phyloP scores from a whole-genome alignment of 2,888 invertebrate genomes.

The Tineola bisselliella region DNA sequence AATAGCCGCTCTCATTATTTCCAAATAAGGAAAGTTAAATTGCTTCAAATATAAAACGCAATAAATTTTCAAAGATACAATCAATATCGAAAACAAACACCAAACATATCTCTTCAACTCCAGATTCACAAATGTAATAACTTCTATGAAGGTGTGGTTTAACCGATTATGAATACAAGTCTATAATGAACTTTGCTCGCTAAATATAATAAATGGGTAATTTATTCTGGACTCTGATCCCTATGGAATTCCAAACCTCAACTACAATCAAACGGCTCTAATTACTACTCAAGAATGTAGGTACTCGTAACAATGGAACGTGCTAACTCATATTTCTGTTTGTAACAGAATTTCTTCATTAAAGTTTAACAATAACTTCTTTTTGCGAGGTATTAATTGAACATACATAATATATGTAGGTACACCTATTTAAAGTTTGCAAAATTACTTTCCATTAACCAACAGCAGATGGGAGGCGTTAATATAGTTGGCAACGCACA shows the following conservation, averaged over 20 bases:
- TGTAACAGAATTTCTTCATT: neutral
- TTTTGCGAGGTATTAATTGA: neutral
- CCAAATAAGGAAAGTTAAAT: neutral
- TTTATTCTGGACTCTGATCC: conserved; percentile 17
- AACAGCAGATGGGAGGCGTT: too few relatives aligned
- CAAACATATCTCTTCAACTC: neutral
- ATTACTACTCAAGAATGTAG: conserved; percentile 42
- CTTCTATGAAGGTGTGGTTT: too few relatives aligned
- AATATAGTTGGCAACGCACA: too few relatives aligned
- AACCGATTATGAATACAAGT: too few relatives aligned
- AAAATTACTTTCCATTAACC: too few relatives aligned
- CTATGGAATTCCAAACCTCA: conserved; percentile 28
- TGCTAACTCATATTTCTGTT: neutral
- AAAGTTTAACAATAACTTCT: too few relatives aligned
- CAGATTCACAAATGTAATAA: neutral
- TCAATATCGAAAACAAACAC: neutral
- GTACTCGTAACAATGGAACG: conserved; percentile 41
- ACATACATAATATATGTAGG: too few relatives aligned
- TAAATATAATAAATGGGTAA: too few relatives aligned
- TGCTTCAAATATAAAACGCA: neutral
- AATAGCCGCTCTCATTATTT: neutral
- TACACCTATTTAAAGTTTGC: too few relatives aligned
- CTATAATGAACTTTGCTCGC: too few relatives aligned
- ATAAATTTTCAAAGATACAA: neutral
- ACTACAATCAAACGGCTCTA: conserved; percentile 30